Evolutionary conservation across 2,888 invertebrate species (phyloP).

Genomic region (Hedychridium roseum): DNA sequence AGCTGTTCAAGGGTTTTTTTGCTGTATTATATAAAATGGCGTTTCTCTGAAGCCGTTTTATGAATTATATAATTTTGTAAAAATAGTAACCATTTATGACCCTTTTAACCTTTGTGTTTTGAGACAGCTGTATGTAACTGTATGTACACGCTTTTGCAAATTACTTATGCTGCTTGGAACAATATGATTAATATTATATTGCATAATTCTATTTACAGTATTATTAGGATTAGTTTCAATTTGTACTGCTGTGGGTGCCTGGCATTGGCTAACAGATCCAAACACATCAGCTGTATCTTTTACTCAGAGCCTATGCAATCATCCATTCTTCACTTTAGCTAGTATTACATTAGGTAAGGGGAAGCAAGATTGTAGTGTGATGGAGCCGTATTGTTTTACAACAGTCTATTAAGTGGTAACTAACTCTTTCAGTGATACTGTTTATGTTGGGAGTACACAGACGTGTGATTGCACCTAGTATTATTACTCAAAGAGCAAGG

Average conservation of each 20-base stretch:
- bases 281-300: constrained; percentile 91
- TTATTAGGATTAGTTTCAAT: constrained; percentile 85
- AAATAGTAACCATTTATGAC: no score
- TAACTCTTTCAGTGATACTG: constrained; percentile 73
- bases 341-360: constrained; percentile 79
- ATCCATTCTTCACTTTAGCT: constrained; percentile 92
- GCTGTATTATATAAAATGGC: no score
- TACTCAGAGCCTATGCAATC: constrained; percentile 90
- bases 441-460: constrained; percentile 95
- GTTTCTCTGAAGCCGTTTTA: no score
- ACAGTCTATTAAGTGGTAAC: neutral
- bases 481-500: constrained; percentile 90
- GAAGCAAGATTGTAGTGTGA: no score
- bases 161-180: no score
- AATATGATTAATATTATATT: no score
- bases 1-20: no score
- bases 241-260: constrained; percentile 93
- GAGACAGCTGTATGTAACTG: no score
- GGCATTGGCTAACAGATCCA: constrained; percentile 96
- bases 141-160: no score
- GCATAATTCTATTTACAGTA: constrained; percentile 69
- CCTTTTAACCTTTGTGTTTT: no score
- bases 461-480: constrained; percentile 94
- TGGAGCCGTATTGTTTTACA: no score
- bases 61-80: no score